phyloP scores from a whole-genome alignment of 2,888 invertebrate species.

The Leptinotarsa juncta region DNA sequence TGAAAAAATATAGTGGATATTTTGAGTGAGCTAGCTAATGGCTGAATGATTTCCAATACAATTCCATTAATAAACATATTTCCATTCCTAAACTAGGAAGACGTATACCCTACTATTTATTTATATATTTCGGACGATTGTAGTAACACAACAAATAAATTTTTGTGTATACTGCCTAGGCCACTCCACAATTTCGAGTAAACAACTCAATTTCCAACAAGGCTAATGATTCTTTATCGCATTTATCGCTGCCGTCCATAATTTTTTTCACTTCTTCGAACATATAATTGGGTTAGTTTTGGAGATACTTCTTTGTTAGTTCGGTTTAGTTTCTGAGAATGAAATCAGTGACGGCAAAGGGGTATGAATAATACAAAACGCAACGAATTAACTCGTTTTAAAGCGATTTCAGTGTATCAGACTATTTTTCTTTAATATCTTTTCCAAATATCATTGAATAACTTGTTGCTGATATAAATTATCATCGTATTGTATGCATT shows the following conservation, averaged over 20 bases:
- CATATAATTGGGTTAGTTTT: background rate
- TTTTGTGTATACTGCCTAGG: background rate
- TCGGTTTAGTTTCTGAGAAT: background rate
- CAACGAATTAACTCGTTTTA: background rate
- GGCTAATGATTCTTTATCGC: background rate
- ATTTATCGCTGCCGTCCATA: background rate
- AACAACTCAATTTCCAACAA: constrained; percentile 1
- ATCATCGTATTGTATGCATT: too few relatives aligned
- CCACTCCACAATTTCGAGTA: background rate
- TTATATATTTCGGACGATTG: background rate
- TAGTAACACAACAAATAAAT: background rate
- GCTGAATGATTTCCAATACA: too few relatives aligned
- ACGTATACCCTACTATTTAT: background rate
- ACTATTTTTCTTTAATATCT: too few relatives aligned
- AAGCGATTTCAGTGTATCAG: too few relatives aligned
- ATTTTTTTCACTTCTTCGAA: background rate
- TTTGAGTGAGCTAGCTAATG: too few relatives aligned
- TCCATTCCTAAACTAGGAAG: background rate
- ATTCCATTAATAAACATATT: too few relatives aligned
- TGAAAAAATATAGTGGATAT: too few relatives aligned
- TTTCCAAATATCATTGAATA: too few relatives aligned
- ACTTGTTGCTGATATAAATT: too few relatives aligned
- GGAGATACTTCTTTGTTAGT: background rate
- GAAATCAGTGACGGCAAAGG: background rate
- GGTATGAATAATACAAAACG: background rate